Conservation (phyloP, 2,888 invertebrate species). For the Drosophila lacicola region DNA sequence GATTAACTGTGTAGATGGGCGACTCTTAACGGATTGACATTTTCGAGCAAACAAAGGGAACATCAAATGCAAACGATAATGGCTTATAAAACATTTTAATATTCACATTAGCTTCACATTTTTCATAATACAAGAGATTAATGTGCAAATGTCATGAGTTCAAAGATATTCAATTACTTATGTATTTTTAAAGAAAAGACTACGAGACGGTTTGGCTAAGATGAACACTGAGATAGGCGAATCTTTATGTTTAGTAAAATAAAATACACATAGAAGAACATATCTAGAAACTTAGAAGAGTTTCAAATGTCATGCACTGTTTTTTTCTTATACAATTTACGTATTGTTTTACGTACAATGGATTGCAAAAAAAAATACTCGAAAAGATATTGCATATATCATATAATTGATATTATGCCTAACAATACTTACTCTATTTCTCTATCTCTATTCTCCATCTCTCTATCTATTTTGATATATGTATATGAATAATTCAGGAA, state of each 20-base stretch:
- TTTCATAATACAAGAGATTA: slow-evolving; percentile 26
- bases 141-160: slow-evolving; percentile 34
- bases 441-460: too few relatives aligned
- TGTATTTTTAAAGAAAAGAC: background rate
- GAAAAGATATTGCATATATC: too few relatives aligned
- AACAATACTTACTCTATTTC: too few relatives aligned
- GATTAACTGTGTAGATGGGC: slow-evolving; percentile 22
- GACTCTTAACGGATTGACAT: slow-evolving; percentile 18
- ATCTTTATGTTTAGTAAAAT: background rate
- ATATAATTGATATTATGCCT: too few relatives aligned
- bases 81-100: slow-evolving; percentile 17
- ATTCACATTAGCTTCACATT: slow-evolving; percentile 21
- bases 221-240: background rate
- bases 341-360: too few relatives aligned
- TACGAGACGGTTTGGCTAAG: background rate
- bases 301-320: background rate
- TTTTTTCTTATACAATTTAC: background rate
- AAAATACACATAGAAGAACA: background rate
- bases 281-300: background rate
- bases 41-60: slow-evolving; percentile 12
- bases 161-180: slow-evolving; percentile 21
- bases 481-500: too few relatives aligned
- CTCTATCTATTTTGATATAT: too few relatives aligned
- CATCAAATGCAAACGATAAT: slow-evolving; percentile 21
- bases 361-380: too few relatives aligned